phyloP scores from a whole-genome alignment of 2,888 invertebrate species.

The Apodemia zela region DNA sequence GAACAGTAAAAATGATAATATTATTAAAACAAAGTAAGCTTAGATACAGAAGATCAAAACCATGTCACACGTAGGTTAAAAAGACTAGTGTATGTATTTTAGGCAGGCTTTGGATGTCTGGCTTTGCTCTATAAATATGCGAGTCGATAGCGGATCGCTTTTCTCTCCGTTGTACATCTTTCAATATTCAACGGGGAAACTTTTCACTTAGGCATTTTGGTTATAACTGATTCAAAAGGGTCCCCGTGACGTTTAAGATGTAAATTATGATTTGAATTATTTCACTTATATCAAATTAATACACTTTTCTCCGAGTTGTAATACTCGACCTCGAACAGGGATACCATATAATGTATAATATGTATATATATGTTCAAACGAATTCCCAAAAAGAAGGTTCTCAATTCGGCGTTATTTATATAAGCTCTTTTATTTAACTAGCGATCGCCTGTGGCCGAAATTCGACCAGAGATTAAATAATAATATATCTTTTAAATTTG shows the following conservation, averaged over 20 bases:
- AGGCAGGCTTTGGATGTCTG: not conserved
- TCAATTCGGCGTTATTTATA: no score
- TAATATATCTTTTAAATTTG: no score
- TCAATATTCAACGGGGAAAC: not conserved
- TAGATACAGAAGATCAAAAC: not conserved
- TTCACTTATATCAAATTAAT: not conserved
- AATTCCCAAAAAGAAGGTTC: no score
- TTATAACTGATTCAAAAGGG: not conserved
- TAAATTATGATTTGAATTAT: not conserved
- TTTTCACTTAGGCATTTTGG: not conserved
- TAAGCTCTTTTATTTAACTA: no score
- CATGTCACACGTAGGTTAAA: not conserved
- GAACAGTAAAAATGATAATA: not conserved
- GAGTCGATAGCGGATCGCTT: not conserved
- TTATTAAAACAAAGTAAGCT: not conserved
- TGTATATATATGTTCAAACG: no score
- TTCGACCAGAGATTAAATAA: no score
- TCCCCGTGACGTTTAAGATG: not conserved
- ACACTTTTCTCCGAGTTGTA: no score
- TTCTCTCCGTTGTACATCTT: not conserved
- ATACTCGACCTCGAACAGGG: no score
- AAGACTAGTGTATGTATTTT: not conserved
- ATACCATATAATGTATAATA: no score
- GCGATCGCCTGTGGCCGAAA: no score
- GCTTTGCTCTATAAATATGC: conserved; percentile 5